A percentile compares a stretch with the other conserved stretches of the same genome.
phyloP scores from a whole-genome alignment of 2,113 vertebrate species.

The Apodemus speciosus region DNA sequence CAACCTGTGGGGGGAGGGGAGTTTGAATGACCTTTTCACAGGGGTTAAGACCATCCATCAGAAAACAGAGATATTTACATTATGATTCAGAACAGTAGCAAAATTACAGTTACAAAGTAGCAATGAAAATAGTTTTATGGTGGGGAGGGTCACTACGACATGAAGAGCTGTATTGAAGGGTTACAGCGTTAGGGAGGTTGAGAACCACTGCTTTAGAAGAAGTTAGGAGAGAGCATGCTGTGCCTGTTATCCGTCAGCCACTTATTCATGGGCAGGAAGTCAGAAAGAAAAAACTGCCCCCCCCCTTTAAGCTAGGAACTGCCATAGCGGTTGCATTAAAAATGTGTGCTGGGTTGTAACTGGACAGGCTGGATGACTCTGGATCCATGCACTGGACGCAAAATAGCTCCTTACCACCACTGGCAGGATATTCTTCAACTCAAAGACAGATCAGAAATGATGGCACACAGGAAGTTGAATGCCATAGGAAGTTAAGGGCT shows the following conservation, averaged over 20 bases:
- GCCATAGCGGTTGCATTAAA: constrained; percentile 37
- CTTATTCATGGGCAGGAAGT: constrained; percentile 58
- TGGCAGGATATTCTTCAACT: neutral
- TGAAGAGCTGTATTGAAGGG: neutral
- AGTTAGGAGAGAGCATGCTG: constrained; percentile 1
- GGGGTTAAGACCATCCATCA: neutral
- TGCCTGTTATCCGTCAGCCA: neutral
- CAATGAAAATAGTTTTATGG: neutral
- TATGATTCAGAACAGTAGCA: neutral
- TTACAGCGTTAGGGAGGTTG: neutral
- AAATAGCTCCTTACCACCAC: neutral
- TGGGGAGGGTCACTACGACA: neutral
- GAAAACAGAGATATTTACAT: neutral
- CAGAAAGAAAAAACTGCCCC: neutral
- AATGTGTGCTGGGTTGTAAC: neutral
- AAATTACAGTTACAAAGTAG: neutral
- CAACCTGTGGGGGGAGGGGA: neutral
- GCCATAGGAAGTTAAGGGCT: neutral
- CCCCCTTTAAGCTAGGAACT: constrained; percentile 15
- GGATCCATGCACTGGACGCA: neutral
- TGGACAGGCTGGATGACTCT: constrained; percentile 2
- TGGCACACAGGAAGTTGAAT: neutral
- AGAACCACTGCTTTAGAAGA: neutral
- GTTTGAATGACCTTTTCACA: neutral
- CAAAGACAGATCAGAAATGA: neutral